Conservation (phyloP, 2,888 invertebrate species). For the Cephus pulcher region DNA sequence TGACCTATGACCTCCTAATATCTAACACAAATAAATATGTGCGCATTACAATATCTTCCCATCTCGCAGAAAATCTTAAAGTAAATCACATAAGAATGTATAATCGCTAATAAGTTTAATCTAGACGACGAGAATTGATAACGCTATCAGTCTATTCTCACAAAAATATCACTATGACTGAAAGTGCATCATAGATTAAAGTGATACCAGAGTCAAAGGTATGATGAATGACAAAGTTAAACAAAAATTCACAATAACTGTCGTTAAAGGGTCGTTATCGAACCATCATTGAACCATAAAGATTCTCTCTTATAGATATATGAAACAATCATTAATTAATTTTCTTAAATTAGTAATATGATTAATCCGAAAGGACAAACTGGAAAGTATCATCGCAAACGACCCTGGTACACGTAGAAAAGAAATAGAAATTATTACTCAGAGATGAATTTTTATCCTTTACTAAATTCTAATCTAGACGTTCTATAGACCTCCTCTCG, state of each 20-base stretch:
- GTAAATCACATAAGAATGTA: slow-evolving; percentile 41
- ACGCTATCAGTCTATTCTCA: slow-evolving; percentile 57
- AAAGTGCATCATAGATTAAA: slow-evolving; percentile 28
- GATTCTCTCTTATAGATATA: no score
- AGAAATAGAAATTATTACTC: no score
- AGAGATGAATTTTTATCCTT: slow-evolving; percentile 7
- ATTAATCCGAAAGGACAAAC: no score
- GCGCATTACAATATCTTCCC: slow-evolving; percentile 36
- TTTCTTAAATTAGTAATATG: no score
- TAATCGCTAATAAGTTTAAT: slow-evolving; percentile 33
- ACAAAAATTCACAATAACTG: no score
- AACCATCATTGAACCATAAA: no score
- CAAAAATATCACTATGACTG: slow-evolving; percentile 50
- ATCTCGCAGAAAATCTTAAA: slow-evolving; percentile 31
- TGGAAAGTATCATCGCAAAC: no score
- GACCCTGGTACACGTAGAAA: no score
- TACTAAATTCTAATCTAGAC: slow-evolving; percentile 34
- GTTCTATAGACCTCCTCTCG: slow-evolving; percentile 28
- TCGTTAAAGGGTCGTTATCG: no score
- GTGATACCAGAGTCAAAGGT: slow-evolving; percentile 27
- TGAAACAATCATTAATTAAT: no score
- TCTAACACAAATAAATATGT: slow-evolving; percentile 51
- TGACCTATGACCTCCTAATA: slow-evolving; percentile 39
- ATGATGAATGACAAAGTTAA: no score
- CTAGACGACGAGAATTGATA: slow-evolving; percentile 42